These are phyloP conservation scores for Plebejus argus DNA, from an alignment of 2,888 invertebrate species.

Conservation along the genomic window DNA sequence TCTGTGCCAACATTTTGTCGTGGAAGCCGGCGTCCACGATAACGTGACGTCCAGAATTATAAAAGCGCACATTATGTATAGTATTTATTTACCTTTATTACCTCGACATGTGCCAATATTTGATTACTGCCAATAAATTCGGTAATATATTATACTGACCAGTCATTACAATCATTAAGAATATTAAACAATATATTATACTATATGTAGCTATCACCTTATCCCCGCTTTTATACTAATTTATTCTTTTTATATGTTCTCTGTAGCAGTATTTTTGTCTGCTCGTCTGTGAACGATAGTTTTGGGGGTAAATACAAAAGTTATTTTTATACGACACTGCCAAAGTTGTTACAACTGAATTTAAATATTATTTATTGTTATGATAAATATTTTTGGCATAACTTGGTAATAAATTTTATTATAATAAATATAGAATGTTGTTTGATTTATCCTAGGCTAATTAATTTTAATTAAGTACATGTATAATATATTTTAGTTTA, in stretches of 20 bases:
- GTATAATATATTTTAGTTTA: background rate
- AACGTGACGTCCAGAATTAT: too few species aligned
- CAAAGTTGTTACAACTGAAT: constrained; percentile 37
- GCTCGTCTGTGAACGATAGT: background rate
- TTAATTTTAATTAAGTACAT: too few species aligned
- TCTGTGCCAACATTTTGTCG: too few species aligned
- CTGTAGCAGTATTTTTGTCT: background rate
- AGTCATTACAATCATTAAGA: background rate
- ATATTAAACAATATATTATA: background rate
- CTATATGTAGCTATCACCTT: too few species aligned
- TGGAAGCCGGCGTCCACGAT: too few species aligned
- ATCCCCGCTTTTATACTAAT: too few species aligned
- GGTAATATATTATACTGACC: background rate
- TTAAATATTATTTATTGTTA: constrained; percentile 15
- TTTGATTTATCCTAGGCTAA: constrained; percentile 10
- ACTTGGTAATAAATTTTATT: constrained; percentile 28
- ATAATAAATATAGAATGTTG: background rate
- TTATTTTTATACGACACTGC: constrained; percentile 31
- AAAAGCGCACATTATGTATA: background rate
- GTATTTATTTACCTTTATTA: background rate
- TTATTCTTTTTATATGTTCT: background rate
- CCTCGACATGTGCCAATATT: background rate
- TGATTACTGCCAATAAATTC: background rate
- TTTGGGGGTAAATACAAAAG: background rate
- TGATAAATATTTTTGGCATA: constrained; percentile 17